phyloP scores from a whole-genome alignment of 2,797 vertebrate genomes.

The Australoheros facetus region DNA sequence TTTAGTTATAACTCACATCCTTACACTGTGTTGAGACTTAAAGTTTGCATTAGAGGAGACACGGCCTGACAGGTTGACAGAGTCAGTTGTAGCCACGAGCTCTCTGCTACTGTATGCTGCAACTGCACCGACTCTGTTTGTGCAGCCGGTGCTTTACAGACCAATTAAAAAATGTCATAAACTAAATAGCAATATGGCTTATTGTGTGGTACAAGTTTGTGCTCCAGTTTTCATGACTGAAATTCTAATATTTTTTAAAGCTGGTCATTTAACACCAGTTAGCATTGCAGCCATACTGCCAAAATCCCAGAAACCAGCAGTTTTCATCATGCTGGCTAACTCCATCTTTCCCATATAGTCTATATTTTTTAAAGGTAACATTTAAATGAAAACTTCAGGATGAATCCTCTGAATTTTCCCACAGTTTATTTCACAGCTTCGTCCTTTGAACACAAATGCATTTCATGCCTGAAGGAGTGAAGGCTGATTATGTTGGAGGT shows the following conservation, averaged over 20 bases:
- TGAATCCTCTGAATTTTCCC: background rate
- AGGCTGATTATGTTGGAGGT: accelerated
- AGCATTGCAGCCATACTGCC: background rate
- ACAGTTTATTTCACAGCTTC: too few relatives aligned
- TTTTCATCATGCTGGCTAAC: accelerated
- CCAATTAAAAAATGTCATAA: accelerated
- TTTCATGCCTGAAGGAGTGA: background rate
- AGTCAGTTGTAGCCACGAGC: background rate
- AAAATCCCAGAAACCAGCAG: background rate
- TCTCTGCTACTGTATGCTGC: too few relatives aligned
- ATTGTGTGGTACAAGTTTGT: too few relatives aligned
- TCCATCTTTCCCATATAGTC: background rate
- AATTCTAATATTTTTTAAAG: background rate
- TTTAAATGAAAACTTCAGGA: background rate
- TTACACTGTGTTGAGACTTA: background rate
- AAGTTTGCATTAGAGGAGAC: background rate
- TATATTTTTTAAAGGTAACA: background rate
- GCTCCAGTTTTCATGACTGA: background rate
- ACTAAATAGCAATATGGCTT: background rate
- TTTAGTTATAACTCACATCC: background rate
- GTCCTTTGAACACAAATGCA: too few relatives aligned
- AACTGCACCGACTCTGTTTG: background rate
- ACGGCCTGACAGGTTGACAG: too few relatives aligned
- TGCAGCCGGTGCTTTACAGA: accelerated
- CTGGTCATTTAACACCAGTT: background rate